Evolutionary conservation across 2,888 invertebrate genomes (phyloP), one percentile per base, ranked within the genome.

Genomic region (Philopedon plagiatum): DNA sequence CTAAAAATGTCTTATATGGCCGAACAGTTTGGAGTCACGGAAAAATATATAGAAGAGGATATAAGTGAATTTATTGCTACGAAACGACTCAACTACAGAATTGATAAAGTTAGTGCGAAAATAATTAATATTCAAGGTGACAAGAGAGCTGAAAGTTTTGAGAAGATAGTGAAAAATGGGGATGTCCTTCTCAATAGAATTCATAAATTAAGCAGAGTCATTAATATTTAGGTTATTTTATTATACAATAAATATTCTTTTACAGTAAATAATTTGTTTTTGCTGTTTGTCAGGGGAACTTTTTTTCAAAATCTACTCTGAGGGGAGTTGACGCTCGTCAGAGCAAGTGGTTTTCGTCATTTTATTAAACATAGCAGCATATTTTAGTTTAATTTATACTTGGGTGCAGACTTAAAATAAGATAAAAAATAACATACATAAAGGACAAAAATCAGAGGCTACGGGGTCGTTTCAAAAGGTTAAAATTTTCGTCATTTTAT

Each of bases 161-260:
- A 91, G 84, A 89, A 89, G 29, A 89, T 90, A 13, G 89, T 92
- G 76, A 92, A 91, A 81, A 90, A 92, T 80, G 93, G 93, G 23
- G 93, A 93, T 81, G 87, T 91, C 74, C 85, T 93, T 51, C 86
- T 93, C 56, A 93, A 93, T 83, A 86, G 92, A 77, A 88, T 93
- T 69, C 92, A 93, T 82, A 92, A 92, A 81, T 85, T 93, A 62
- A 90, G 91, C 73, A 86, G 92, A 80, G 91, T 93, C 76, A 91
- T 93, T 81, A 92, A 68, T 56, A 54, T 74, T 64, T 73, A 65
- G 26, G 26, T n/a, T n/a, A n/a, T 26, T 13, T 46, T 29, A 46
- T 9, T 21, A 21, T 54, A 29, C 51, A 54, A 15, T 54, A 15
- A 49, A 26, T 13, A 2, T 29, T 29, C 4, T 29, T n/a, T 29